Evolutionary conservation across 2,113 vertebrate species (phyloP), one percentile per base, ranked within the genome.

Genomic region (Anguilla rostrata): DNA sequence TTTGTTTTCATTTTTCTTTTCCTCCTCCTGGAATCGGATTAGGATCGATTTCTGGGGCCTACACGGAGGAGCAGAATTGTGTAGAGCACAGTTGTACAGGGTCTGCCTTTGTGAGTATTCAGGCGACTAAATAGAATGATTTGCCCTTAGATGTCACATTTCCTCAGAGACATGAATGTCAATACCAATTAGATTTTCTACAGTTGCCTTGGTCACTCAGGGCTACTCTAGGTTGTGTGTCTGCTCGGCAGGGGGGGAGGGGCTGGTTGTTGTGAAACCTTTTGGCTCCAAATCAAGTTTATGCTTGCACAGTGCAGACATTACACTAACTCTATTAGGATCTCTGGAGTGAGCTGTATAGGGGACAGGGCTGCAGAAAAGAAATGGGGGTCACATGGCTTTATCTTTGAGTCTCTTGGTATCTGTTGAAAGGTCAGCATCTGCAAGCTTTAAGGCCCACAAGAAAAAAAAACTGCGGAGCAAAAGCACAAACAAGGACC

Each of bases 121-220:
- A 95, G 95, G 94, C 94, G 90, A 94, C 95, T 96, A 96, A 96
- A 96, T 95, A 96, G 95, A 96, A 96, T 95, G 95, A 95, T 96
- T 96, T 96, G 95, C 95, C 95, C 95, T 96, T 95, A 96, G 94
- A 96, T 96, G 95, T 96, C 95, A 96, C 95, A 96, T 95, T 95
- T 95, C 94, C 95, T 95, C 90, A 85, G 92, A 96, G 95, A 95
- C 95, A 94, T 93, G 93, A 92, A 96, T 95, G 95, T 96, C 95
- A 95, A 96, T 96, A 96, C 93, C 95, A 96, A 96, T 96, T 96
- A 95, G 94, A 95, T 95, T 95, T 93, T 94, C 94, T 95, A 91
- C 93, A 94, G 93, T 93, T 93, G 94, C 93, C 91, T 89, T 93
- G 93, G 94, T 92, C 94, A 95, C 93, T 91, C 92, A 90, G 87